phyloP scores from a whole-genome alignment of 2,113 vertebrate species.

The Platichthys stellatus region DNA sequence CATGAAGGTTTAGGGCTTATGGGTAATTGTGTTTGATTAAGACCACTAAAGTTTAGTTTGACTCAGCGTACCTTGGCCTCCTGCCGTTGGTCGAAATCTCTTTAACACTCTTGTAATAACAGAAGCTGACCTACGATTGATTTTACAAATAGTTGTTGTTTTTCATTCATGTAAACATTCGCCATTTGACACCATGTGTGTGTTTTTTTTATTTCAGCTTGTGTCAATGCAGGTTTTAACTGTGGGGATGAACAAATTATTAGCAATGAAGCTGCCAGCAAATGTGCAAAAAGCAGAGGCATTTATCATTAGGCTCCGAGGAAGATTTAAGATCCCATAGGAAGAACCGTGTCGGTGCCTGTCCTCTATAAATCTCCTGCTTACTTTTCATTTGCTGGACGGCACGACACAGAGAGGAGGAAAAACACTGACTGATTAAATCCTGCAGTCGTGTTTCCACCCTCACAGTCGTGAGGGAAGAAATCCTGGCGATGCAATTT shows the following conservation, averaged over 20 bases:
- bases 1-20: too few species aligned
- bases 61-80: not conserved
- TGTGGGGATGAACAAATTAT: not conserved
- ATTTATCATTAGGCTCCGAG: not conserved
- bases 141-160: not conserved
- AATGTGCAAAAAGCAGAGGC: not conserved
- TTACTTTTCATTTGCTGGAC: slow-evolving; percentile 43
- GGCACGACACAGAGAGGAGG: slow-evolving; percentile 19
- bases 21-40: too few species aligned
- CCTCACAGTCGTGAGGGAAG: not conserved
- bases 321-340: not conserved
- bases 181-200: slow-evolving; percentile 4
- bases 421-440: slow-evolving; percentile 65
- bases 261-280: not conserved
- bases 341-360: slow-evolving; percentile 9
- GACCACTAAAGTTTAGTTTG: not conserved
- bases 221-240: not conserved
- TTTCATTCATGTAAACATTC: slow-evolving; percentile 22
- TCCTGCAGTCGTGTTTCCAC: slow-evolving; percentile 41
- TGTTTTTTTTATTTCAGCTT: slow-evolving; percentile 1
- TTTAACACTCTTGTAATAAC: too few species aligned
- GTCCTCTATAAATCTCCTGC: slow-evolving; percentile 32
- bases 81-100: too few species aligned
- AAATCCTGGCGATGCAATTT: not conserved
- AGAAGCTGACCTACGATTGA: too few species aligned